Conservation (phyloP, 1,140 invertebrate species). For the Chrysoperla carnea region DNA sequence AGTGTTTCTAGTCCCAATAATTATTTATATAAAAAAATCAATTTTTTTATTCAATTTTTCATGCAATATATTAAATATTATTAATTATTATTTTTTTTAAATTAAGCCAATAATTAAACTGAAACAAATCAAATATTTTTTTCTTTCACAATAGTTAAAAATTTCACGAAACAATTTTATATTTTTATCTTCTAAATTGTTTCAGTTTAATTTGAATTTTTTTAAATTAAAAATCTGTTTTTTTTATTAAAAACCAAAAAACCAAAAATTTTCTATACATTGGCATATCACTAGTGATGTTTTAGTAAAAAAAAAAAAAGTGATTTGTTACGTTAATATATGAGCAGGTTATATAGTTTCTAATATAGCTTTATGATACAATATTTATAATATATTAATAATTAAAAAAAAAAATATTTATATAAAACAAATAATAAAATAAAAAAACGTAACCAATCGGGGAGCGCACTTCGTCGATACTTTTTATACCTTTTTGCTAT, state of each 20-base stretch:
- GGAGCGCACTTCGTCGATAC: background rate
- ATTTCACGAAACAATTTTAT: too few species aligned
- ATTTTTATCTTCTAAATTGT: too few species aligned
- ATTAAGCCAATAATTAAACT: too few species aligned
- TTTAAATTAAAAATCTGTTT: background rate
- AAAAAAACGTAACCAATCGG: background rate
- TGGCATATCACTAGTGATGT: background rate
- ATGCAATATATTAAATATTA: too few species aligned
- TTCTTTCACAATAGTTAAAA: too few species aligned
- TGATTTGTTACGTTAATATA: background rate
- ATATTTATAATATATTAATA: too few species aligned
- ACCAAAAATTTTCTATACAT: background rate
- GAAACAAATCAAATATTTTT: too few species aligned
- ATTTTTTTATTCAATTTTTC: too few species aligned
- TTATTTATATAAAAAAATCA: background rate
- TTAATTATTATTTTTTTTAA: too few species aligned
- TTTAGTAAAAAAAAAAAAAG: background rate
- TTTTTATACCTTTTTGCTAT: background rate
- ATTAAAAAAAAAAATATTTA: background rate
- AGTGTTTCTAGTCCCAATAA: background rate
- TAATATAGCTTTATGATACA: background rate
- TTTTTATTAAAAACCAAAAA: background rate
- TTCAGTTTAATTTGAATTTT: background rate
- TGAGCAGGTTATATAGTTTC: background rate
- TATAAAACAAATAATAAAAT: background rate